Evolutionary conservation across 2,113 vertebrate genomes (phyloP), one percentile per base, ranked within the genome.

Genomic region (Neofelis nebulosa): DNA sequence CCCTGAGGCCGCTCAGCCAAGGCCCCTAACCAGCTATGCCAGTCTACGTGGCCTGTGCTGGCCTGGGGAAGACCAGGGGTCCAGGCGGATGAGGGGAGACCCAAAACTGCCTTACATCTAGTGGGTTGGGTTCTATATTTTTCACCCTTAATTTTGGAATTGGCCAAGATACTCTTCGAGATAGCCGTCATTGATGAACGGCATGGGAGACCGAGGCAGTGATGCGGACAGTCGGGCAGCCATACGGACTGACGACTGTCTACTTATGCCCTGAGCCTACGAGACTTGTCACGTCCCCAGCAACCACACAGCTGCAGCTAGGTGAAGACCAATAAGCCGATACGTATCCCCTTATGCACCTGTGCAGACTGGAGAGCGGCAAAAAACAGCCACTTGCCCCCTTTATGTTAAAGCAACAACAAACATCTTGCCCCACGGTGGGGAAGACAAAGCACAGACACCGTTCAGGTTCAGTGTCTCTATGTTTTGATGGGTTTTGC

Each of bases 331-430:
- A 3, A 9, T 2, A 14, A 16, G 65, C 45, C 48, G 0, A 45
- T 45, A 45, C 8, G 3, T 0, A 9, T 0, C 68, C 71, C 52
- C 31, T 0, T 0, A 27, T 15, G n/a, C 5, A 4, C 33, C 48
- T 2, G 5, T 0, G 3, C 16, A 23, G 61, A 41, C 6, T 29
- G 2, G 7, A n/a, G 45, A 33, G 41, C 25, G 52, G 14, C 2
- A 2, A 0, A 0, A 1, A 52, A 45, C 45, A 76, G 57, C 38
- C 50, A 14, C 80, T 23, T 18, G 15, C 21, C 16, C 31, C 69
- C n/a, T 78, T 18, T 27, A 29, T 38, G 13, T 50, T 12, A 65
- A 23, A 36, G 82, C 63, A 41, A 14, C 14, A 36, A 27, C 27
- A 7, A 79, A 25, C 19, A 13, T 63, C 27, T 12, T 69, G 21